phyloP scores from a whole-genome alignment of 2,797 vertebrate species.

The Moxostoma hubbsi region DNA sequence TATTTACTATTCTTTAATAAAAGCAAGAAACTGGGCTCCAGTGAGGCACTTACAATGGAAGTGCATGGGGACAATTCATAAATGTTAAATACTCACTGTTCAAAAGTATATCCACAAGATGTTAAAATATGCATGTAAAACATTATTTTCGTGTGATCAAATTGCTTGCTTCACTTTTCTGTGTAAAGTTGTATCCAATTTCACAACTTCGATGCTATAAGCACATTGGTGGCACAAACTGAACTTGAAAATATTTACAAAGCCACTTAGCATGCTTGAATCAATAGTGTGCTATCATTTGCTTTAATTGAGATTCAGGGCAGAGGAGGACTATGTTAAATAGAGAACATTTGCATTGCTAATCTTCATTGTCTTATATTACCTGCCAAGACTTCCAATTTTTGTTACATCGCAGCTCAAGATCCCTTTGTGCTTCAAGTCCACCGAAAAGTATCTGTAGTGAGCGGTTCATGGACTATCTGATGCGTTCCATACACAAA shows the following conservation, averaged over 20 bases:
- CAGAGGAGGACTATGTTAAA: neutral
- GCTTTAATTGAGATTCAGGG: conserved; percentile 31
- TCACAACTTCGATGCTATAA: too few species aligned
- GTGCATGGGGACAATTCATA: too few species aligned
- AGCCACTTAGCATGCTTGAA: conserved; percentile 22
- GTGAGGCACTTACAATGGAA: too few species aligned
- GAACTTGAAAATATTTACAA: conserved; percentile 6
- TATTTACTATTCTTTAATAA: too few species aligned
- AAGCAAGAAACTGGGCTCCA: too few species aligned
- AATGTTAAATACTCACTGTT: too few species aligned
- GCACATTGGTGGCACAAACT: too few species aligned
- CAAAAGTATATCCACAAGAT: too few species aligned
- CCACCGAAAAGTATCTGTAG: neutral
- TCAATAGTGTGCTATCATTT: conserved; percentile 36
- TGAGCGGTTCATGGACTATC: neutral
- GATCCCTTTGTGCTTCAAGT: neutral
- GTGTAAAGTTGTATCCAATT: too few species aligned
- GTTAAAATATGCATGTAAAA: too few species aligned
- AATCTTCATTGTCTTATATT: neutral
- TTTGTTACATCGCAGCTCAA: neutral
- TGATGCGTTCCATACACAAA: neutral
- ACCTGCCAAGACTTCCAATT: neutral
- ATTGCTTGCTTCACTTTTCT: too few species aligned
- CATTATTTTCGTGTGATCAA: too few species aligned
- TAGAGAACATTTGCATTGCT: conserved; percentile 6